Evolutionary conservation across 2,888 invertebrate species (phyloP), one percentile per base, ranked within the genome.

Genomic region (Hofmannophila pseudospretella): DNA sequence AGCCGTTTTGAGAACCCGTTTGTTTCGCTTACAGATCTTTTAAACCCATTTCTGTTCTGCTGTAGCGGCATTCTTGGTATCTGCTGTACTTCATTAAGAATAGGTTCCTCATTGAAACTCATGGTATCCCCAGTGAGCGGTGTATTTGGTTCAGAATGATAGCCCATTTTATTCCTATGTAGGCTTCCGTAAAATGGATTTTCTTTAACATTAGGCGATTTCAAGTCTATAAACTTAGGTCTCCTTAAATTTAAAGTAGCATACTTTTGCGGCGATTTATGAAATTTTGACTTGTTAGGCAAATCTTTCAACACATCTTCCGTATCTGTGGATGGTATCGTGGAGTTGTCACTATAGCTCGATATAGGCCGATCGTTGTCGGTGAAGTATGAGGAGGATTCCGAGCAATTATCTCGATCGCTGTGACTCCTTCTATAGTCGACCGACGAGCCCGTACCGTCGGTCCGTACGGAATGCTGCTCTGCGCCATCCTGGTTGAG

Each of bases 331-430:
- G 86, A 86, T 13, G 86, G 86, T 68, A 85, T 76, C 29, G 86
- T 86, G 30, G 86, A 86, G 65, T 85, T 86, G 49, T 86, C 86
- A 55, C 85, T 85, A 45, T 86, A 86, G 51, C 85, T 85, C 9
- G 86, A 86, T 68, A 86, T 85, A 49, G 86, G 86, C 45, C 86
- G 67, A 50, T 86, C 86, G 56, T 82, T 86, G 61, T 86, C 86
- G 37, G 86, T 86, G 46, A 85, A 63, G 54, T 85, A 85, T 49
- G 85, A 85, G 38, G 86, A 86, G 29, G 86, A 77, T 67, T 86
- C 86, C 38, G 86, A 86, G 62, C 85, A 85, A 73, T 86, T 85
- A 78, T 86, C 86, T 56, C 84, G 74, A 67, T 85, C 85, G 56
- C 76, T 79, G 49, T 80, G 78, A 50, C 78, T 80, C 67, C 82